Percentiles rank a stretch among this genome's conserved stretches.
Evolutionary conservation across 1,140 invertebrate genomes (phyloP).

Genomic region (Bombus cullumanus): DNA sequence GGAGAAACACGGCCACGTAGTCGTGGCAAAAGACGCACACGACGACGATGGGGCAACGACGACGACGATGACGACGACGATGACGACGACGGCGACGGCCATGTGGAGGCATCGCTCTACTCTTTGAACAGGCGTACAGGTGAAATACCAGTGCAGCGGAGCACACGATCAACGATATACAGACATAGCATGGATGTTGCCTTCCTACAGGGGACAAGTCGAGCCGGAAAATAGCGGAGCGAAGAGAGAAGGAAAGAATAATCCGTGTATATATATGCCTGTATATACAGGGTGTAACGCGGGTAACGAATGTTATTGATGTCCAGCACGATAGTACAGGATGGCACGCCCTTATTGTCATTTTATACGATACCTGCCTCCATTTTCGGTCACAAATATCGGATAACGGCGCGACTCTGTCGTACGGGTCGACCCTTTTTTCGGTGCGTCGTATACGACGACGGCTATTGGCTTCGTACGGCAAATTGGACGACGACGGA

Average conservation of each 20-base stretch:
- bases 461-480: slow-evolving; percentile 64
- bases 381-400: slow-evolving; percentile 73
- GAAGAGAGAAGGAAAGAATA: background rate
- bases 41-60: background rate
- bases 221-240: background rate
- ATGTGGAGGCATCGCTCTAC: background rate
- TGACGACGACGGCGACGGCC: too few species aligned
- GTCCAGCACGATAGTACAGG: slow-evolving; percentile 60
- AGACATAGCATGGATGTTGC: background rate
- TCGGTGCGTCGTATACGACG: slow-evolving; percentile 54
- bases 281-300: slow-evolving; percentile 62
- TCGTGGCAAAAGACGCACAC: background rate
- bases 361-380: slow-evolving; percentile 72
- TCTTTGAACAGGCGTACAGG: slow-evolving; percentile 3
- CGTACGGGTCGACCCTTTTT: slow-evolving; percentile 60
- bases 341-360: slow-evolving; percentile 72
- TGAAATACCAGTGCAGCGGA: background rate
- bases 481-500: slow-evolving; percentile 66
- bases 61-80: background rate
- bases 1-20: background rate
- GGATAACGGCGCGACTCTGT: slow-evolving; percentile 66
- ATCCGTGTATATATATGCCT: slow-evolving; percentile 27
- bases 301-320: slow-evolving; percentile 78
- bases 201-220: background rate
- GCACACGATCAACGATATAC: background rate